Base-by-base conservation (phyloP, 1,140 invertebrate species). In the Trichonephila clavipes region DNA sequence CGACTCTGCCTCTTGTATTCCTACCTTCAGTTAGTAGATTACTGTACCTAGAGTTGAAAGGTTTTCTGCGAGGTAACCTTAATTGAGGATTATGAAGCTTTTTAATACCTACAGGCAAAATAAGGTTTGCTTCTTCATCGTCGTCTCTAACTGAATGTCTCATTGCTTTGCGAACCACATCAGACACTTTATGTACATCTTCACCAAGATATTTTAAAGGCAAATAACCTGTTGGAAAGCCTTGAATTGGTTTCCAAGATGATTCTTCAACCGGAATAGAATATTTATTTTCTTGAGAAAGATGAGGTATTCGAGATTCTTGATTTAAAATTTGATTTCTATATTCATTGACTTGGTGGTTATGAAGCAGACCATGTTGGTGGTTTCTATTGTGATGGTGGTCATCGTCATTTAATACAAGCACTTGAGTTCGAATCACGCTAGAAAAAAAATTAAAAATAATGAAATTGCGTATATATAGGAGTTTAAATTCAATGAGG, bases 71-170 rank as follows among this genome's bases (percentile, higher is more conserved):
- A 88, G 89, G 89, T 18, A 5, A 2, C 8, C 72, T 69, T 58
- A 90, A 21, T 51, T 81, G 89, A 19, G 89, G 89, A 82, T 90
- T 90, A 72, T 90, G 89, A 21, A 90, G 89, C 24, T 81, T 40
- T 82, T 82, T 81, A 19, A 90, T 90, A 5, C 89, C 89, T 34
- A 82, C 59, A 7, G 89, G 89, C 28, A 90, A 62, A 19, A 90
- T 90, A 0, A 82, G 34, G 28, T 81, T 28, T 2, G 14, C 5
- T 58, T 69, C 40, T 14, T 19, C 51, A 40, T 82, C 89, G 12
- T 40, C 44, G 7, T 90, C 72, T n/a, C 3, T 28, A 6, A 40
- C 18, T 12, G 16, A 18, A 16, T 77, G 1, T n/a, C 34, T 88
- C 72, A 82, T 61, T 18, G 51, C 58, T 58, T 58, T 21, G 59